Evolutionary conservation across 2,888 invertebrate genomes (phyloP), one percentile per base, ranked within the genome.

Genomic region (Lochmaea crataegi): DNA sequence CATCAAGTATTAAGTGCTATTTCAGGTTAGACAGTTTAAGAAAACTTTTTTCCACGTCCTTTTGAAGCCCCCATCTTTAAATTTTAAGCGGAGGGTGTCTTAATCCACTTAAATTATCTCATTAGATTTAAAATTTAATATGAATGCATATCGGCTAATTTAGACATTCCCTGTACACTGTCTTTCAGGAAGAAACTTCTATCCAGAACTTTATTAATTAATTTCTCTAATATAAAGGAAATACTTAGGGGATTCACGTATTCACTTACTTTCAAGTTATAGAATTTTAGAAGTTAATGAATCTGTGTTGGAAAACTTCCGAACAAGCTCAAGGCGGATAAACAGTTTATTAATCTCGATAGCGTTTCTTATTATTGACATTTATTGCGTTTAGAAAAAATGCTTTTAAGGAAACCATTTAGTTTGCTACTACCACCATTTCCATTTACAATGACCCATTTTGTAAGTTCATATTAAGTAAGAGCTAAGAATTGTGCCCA

Each of bases 61-160:
- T 51, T 53, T 1, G 10, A 53, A 53, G 18, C 16, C 18, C 53
- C 16, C 3, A 18, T 53, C 16, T 53, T 10, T 10, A 53, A 53
- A 18, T 53, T 53, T 18, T 16, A 53, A 38, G 9, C n/a, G 32
- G 38, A 60, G 38, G 32, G 32, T 58, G 58, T 60, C n/a, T 60
- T 60, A 60, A 60, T 60, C 60, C 60, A 60, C 32, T 32, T 60
- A 60, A 32, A 60, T 38, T n/a, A 32, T 38, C n/a, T 38, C 32
- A 38, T 60, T 38, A 60, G 16, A 60, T 60, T 60, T 60, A 60
- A 60, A 60, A 60, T 60, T 60, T 9, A 60, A 60, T 60, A 11
- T 32, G 60, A 60, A 60, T 38, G 60, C 60, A 60, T 10, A 60
- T 32, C 60, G 32, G 11, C 18, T 60, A 60, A 60, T 60, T 38